Base-by-base conservation (phyloP, 2,888 invertebrate genomes). In the Lithophane semibrunnea region DNA sequence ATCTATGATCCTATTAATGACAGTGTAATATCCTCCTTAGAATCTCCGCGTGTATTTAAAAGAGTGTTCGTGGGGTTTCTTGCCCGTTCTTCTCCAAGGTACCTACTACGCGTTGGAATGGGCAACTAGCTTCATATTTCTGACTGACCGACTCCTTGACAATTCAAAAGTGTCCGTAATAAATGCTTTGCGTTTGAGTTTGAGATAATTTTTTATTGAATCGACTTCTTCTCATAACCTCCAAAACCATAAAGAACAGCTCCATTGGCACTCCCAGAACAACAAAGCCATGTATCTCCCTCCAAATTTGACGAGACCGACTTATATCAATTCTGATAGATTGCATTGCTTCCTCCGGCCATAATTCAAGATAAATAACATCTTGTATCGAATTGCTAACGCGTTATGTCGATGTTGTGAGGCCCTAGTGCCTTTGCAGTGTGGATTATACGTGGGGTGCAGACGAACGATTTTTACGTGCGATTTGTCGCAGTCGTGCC, bases 301-400 rank as follows among this genome's bases (percentile, higher is more conserved):
- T 73, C 65, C 63, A 79, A 85, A 75, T 82, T 74, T 82, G 85
- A 85, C 73, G 82, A 74, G 37, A 42, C 24, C 68, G 65, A 68
- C 76, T 85, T 82, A 72, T 71, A 85, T 83, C 85, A 74, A 80
- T 83, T 83, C 73, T 85, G 85, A 84, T 83, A 77, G 70, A 84
- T 84, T 73, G 63, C 73, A 80, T 68, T 66, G 81, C 80, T 80
- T 79, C 82, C 81, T 71, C 63, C 58, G 68, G 68, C 88, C 86
- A 86, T 91, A 88, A 88, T 86, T 88, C 88, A 85, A 85, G 89
- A 90, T 90, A 89, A 86, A 85, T 86, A 89, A 86, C 88, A 84
- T 83, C 90, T 87, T 87, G 90, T 90, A 88, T 91, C 89, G 88
- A 83, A 91, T 91, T 89, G 87, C 89, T 86, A 90, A 89, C 89